Evolutionary conservation across 2,888 invertebrate species (phyloP).

Genomic region (Apamea epomidion): DNA sequence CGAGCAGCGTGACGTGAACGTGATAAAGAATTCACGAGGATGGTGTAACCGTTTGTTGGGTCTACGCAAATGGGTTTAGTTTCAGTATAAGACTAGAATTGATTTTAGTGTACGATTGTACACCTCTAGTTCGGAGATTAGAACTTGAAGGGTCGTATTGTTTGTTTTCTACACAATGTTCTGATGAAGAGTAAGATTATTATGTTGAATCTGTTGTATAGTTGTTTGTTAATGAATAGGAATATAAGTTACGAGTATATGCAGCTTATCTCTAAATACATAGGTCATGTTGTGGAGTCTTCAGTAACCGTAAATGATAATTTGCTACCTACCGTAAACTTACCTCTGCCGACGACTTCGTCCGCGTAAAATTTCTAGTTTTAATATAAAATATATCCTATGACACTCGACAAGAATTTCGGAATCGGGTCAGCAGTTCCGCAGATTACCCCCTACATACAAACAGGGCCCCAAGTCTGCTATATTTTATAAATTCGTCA

Average conservation of each 20-base stretch:
- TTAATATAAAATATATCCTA: no score
- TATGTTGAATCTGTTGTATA: not conserved
- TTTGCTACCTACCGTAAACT: no score
- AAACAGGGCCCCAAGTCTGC: no score
- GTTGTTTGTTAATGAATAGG: not conserved
- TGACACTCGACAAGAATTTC: not conserved
- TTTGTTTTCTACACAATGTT: not conserved
- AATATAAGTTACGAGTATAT: no score
- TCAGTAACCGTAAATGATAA: not conserved
- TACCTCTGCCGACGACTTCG: no score
- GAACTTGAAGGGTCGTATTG: not conserved
- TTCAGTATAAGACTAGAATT: not conserved
- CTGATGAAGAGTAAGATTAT: not conserved
- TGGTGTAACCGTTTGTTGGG: slow-evolving; percentile 21
- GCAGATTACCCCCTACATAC: not conserved
- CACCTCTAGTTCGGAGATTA: no score
- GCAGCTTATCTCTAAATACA: not conserved
- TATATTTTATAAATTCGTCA: no score
- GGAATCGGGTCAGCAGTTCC: no score
- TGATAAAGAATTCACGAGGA: slow-evolving; percentile 48
- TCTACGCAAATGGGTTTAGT: slow-evolving; percentile 6
- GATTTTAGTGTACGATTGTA: not conserved
- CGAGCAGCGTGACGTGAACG: slow-evolving; percentile 11
- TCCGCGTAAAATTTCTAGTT: not conserved
- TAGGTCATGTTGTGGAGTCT: not conserved